Conservation (phyloP, 2,888 invertebrate species). For the Hirudinaria manillensis region DNA sequence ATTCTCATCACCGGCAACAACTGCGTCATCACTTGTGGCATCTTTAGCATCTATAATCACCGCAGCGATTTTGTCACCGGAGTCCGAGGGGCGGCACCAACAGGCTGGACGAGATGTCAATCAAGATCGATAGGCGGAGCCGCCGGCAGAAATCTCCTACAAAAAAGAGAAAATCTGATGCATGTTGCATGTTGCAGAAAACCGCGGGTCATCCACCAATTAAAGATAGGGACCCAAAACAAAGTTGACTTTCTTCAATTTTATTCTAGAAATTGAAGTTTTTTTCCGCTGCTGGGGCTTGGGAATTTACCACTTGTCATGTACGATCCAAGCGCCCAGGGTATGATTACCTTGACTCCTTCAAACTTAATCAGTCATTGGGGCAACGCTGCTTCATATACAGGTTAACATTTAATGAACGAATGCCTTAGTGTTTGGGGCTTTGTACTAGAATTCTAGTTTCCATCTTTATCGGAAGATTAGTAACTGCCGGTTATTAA, state of each 20-base stretch:
- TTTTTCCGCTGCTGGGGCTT: too few relatives aligned
- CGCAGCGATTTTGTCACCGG: background rate
- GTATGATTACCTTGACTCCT: background rate
- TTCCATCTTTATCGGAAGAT: too few relatives aligned
- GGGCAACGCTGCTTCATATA: background rate
- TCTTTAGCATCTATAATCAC: slow-evolving; percentile 12
- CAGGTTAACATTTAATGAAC: background rate
- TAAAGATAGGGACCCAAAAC: too few relatives aligned
- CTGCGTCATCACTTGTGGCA: slow-evolving; percentile 7
- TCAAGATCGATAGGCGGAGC: background rate
- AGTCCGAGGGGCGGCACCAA: background rate
- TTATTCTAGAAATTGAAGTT: too few relatives aligned
- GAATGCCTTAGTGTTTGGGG: background rate
- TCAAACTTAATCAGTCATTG: slow-evolving; percentile 4
- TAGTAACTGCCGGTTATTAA: too few relatives aligned
- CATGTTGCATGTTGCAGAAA: too few relatives aligned
- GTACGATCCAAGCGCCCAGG: background rate
- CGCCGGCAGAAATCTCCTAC: too few relatives aligned
- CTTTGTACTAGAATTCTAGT: too few relatives aligned
- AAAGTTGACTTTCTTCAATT: too few relatives aligned
- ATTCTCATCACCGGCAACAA: slow-evolving; percentile 17
- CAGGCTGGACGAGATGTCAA: background rate
- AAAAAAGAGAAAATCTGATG: too few relatives aligned
- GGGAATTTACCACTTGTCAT: background rate
- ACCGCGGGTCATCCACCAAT: too few relatives aligned